These are phyloP conservation scores for Notarius quadriscutis DNA, from an alignment of 2,113 vertebrate genomes.

Conservation along the genomic window DNA sequence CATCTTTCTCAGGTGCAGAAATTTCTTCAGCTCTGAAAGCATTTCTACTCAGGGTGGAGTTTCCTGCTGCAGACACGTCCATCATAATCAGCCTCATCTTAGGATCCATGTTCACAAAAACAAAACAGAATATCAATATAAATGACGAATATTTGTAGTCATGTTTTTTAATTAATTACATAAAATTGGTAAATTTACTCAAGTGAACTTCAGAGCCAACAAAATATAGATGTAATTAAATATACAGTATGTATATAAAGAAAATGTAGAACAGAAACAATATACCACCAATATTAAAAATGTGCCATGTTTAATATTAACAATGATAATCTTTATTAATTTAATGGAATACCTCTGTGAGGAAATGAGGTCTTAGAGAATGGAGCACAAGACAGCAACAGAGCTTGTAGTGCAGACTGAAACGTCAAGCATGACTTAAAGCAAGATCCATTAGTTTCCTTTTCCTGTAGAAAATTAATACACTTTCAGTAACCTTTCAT, in stretches of 20 bases:
- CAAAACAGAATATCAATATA: slow-evolving; percentile 1
- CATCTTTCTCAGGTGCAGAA: not conserved
- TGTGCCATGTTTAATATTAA: not conserved
- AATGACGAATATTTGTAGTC: not conserved
- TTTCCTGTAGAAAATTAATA: slow-evolving; percentile 5
- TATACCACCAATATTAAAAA: not conserved
- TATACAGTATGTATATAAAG: not conserved
- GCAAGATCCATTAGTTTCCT: not conserved
- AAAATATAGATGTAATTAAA: not conserved
- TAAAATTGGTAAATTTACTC: not conserved
- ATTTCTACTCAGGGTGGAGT: not conserved
- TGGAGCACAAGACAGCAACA: not conserved
- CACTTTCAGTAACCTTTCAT: not conserved
- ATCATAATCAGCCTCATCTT: not conserved
- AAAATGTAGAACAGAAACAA: not conserved
- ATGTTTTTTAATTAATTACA: not conserved
- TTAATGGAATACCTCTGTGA: slow-evolving; percentile 5
- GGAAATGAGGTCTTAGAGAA: not conserved
- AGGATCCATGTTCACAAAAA: not conserved
- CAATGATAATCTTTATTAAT: not conserved
- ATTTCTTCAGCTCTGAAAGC: not conserved
- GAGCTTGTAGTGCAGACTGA: not conserved
- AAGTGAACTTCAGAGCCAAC: not conserved
- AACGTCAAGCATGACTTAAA: not conserved
- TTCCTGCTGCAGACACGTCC: not conserved